phyloP scores from a whole-genome alignment of 2,888 invertebrate genomes.

The Hemistola chrysoprasaria region DNA sequence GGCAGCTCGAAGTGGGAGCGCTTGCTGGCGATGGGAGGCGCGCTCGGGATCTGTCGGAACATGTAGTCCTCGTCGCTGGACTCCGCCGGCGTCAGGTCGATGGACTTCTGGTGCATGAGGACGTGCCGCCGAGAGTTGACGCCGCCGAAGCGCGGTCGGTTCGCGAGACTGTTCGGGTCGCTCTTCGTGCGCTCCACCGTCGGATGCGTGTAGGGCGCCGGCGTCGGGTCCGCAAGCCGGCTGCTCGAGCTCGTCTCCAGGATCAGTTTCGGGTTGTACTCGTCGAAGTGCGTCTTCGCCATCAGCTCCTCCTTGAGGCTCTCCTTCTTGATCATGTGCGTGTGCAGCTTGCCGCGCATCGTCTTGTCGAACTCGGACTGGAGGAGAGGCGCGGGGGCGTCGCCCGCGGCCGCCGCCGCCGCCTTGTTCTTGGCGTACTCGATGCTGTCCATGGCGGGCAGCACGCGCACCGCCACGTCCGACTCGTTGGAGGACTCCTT shows the following conservation, averaged over 20 bases:
- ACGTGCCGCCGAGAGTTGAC: slow-evolving; percentile 89
- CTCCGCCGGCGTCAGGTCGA: slow-evolving; percentile 92
- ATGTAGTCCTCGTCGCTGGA: slow-evolving; percentile 92
- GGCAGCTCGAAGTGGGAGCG: slow-evolving; percentile 87
- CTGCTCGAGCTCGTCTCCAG: slow-evolving; percentile 80
- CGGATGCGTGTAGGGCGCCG: slow-evolving; percentile 83
- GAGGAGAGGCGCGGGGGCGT: slow-evolving; percentile 79
- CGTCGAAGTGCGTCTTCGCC: slow-evolving; percentile 85
- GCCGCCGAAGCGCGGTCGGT: slow-evolving; percentile 87
- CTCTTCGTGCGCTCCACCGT: slow-evolving; percentile 93
- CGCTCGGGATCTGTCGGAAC: slow-evolving; percentile 88
- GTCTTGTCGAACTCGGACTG: slow-evolving; percentile 84
- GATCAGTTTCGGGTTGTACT: slow-evolving; percentile 87
- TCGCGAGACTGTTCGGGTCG: slow-evolving; percentile 90
- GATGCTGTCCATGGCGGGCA: slow-evolving; percentile 80
- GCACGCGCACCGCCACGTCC: slow-evolving; percentile 71
- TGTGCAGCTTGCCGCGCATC: slow-evolving; percentile 60
- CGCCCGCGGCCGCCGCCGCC: slow-evolving; percentile 52
- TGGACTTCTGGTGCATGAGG: slow-evolving; percentile 92
- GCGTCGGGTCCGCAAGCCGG: slow-evolving; percentile 71
- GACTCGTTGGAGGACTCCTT: slow-evolving; percentile 79
- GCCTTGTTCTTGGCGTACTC: slow-evolving; percentile 82
- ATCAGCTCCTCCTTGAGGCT: slow-evolving; percentile 84
- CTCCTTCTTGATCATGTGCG: slow-evolving; percentile 75
- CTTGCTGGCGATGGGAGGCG: slow-evolving; percentile 87